Evolutionary conservation across 2,113 vertebrate species (phyloP).

Genomic region (Cyprinodon variegatus): DNA sequence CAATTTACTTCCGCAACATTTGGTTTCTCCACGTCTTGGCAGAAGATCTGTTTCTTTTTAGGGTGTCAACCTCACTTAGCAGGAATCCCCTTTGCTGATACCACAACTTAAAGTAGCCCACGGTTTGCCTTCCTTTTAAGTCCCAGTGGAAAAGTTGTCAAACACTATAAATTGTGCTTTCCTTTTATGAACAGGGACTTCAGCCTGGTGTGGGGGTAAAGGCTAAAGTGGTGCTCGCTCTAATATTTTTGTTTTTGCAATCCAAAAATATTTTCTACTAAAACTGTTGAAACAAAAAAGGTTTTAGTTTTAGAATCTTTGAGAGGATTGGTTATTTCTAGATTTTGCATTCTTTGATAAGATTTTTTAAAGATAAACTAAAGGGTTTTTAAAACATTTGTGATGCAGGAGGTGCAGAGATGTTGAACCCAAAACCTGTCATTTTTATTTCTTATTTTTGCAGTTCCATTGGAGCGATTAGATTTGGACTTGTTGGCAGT

Average conservation of each 20-base stretch:
- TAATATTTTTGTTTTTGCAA: no score
- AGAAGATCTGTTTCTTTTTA: neutral
- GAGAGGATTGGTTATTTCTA: neutral
- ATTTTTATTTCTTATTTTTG: neutral
- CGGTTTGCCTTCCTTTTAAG: neutral
- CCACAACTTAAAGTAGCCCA: neutral
- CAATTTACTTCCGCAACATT: neutral
- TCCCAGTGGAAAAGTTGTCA: neutral
- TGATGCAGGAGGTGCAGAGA: no score
- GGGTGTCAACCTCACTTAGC: neutral
- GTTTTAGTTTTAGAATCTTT: neutral
- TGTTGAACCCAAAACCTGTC: neutral
- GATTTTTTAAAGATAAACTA: neutral
- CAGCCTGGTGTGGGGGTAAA: neutral
- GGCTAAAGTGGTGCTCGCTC: neutral
- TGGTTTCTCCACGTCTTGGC: neutral
- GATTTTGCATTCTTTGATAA: neutral
- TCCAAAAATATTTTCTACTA: neutral
- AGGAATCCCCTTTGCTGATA: neutral
- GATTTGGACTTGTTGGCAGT: neutral
- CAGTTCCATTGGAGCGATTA: neutral
- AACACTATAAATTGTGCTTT: neutral
- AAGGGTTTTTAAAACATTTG: neutral
- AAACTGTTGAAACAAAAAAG: neutral
- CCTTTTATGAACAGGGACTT: neutral